Conservation (phyloP, 2,888 invertebrate genomes). For the Eucera pruinosa region DNA sequence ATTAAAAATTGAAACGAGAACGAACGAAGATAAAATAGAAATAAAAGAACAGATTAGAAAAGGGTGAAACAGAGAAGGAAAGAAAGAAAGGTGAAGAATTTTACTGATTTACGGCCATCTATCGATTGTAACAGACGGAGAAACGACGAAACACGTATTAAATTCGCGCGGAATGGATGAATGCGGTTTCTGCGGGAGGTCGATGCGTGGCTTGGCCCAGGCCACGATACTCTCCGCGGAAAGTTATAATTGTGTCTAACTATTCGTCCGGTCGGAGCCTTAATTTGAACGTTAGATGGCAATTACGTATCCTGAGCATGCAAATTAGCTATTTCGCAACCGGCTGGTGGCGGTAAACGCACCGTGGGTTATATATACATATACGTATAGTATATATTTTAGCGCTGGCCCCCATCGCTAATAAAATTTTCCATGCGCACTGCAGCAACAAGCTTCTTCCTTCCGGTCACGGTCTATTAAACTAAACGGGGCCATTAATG, state of each 20-base stretch:
- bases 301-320: conserved; percentile 60
- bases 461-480: conserved; percentile 42
- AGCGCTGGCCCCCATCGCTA: conserved; percentile 12
- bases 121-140: conserved; percentile 19
- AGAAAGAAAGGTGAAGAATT: too few relatives aligned
- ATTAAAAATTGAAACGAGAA: too few relatives aligned
- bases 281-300: conserved; percentile 63
- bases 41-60: too few relatives aligned
- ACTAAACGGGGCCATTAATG: conserved; percentile 37
- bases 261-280: conserved; percentile 56
- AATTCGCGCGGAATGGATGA: conserved; percentile 22
- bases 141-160: conserved; percentile 23
- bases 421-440: conserved; percentile 39
- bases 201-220: not conserved
- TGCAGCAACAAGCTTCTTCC: conserved; percentile 43
- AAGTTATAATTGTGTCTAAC: conserved; percentile 66
- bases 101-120: not conserved
- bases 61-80: too few relatives aligned
- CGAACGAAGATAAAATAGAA: too few relatives aligned
- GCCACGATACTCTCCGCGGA: conserved; percentile 35
- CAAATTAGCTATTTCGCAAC: conserved; percentile 52
- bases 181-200: conserved; percentile 12
- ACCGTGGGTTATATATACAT: too few relatives aligned
- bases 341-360: not conserved
- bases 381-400: conserved; percentile 1